Conservation (phyloP, 2,888 invertebrate genomes). For the Colostygia pectinataria region DNA sequence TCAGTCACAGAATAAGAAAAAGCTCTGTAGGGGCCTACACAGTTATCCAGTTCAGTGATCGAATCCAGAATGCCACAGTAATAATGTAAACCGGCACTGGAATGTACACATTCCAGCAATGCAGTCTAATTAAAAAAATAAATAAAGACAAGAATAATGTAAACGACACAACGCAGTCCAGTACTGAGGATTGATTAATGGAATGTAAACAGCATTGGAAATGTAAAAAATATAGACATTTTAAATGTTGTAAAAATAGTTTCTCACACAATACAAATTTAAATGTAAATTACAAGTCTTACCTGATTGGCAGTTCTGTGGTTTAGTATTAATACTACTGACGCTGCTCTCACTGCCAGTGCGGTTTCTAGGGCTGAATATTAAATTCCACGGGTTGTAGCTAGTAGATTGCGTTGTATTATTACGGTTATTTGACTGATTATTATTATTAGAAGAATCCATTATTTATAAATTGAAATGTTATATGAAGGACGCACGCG, state of each 20-base stretch:
- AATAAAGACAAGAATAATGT: no score
- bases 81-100: no score
- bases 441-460: constrained; percentile 64
- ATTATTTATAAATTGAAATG: constrained; percentile 39
- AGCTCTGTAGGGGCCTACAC: no score
- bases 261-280: not conserved
- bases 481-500: constrained; percentile 44
- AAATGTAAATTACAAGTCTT: constrained; percentile 32
- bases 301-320: constrained; percentile 63
- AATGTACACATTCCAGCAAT: no score
- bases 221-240: no score
- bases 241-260: not conserved
- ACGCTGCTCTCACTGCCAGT: constrained; percentile 74
- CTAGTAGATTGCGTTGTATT: constrained; percentile 47
- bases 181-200: no score
- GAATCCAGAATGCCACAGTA: no score
- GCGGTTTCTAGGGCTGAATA: constrained; percentile 65
- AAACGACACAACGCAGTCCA: no score
- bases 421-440: constrained; percentile 50
- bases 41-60: no score
- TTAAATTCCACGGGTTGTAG: constrained; percentile 73
- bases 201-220: no score
- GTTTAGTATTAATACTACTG: constrained; percentile 62
- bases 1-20: no score
- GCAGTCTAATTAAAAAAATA: no score